A percentile compares a stretch with the other conserved stretches of the same genome.
Evolutionary conservation across 2,113 vertebrate species (phyloP).

Genomic region (Xyliphius kryptos): DNA sequence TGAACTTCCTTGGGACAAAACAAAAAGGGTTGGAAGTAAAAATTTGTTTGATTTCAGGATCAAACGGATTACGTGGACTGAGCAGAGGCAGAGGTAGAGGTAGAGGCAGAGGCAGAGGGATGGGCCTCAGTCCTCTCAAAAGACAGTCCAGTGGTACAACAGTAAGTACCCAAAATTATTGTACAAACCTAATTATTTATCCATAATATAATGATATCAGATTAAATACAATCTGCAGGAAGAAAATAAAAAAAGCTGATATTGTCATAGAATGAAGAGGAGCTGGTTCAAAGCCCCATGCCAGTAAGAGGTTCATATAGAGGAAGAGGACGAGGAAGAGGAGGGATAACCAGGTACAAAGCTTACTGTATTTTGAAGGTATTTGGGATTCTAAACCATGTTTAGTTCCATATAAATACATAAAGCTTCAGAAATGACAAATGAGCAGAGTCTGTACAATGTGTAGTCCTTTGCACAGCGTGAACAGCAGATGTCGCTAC

Average conservation of each 20-base stretch:
- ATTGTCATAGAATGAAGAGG: constrained; percentile 14
- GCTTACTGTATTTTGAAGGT: background rate
- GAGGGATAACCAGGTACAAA: constrained; percentile 37
- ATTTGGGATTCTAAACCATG: background rate
- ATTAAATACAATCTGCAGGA: background rate
- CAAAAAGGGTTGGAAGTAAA: background rate
- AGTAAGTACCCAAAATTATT: background rate
- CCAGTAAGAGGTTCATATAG: constrained; percentile 30
- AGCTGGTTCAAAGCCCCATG: constrained; percentile 28
- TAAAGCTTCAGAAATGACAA: too few relatives aligned
- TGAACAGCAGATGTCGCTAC: too few relatives aligned
- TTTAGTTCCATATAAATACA: too few relatives aligned
- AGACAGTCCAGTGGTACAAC: constrained; percentile 18
- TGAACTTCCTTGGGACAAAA: background rate
- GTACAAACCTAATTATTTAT: background rate
- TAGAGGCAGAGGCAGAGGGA: constrained; percentile 27
- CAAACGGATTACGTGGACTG: constrained; percentile 42
- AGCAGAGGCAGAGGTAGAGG: constrained; percentile 19
- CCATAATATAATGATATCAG: background rate
- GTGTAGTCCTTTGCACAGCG: too few relatives aligned
- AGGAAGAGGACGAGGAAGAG: constrained; percentile 31
- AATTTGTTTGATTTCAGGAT: constrained; percentile 46
- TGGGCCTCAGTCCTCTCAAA: constrained; percentile 58
- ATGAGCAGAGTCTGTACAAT: too few relatives aligned
- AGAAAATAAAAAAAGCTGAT: background rate